Conservation (phyloP, 2,113 vertebrate species). For the Melanerpes aurifrons region DNA sequence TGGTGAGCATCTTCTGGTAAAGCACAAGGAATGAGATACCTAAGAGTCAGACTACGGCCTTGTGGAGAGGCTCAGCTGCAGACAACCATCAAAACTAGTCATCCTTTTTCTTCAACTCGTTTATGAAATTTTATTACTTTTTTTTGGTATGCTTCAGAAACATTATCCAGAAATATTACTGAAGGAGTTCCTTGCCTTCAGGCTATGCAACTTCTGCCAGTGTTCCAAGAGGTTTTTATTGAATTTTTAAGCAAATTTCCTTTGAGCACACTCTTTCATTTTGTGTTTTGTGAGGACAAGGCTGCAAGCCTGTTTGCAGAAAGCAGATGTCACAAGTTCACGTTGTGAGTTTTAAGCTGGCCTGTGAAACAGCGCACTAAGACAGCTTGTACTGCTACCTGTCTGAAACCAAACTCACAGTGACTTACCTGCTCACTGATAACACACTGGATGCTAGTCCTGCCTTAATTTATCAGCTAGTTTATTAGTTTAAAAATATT, state of each 20-base stretch:
- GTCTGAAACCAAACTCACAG: neutral
- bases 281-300: neutral
- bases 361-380: neutral
- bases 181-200: conserved; percentile 35
- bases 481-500: neutral
- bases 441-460: neutral
- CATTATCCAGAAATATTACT: conserved; percentile 11
- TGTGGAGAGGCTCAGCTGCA: neutral
- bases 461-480: neutral
- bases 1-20: neutral
- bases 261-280: conserved; percentile 8
- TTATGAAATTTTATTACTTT: neutral
- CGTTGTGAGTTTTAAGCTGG: neutral
- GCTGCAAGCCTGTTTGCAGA: neutral
- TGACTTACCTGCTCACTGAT: neutral
- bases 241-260: conserved; percentile 50
- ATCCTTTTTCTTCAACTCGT: neutral
- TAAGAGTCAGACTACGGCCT: neutral
- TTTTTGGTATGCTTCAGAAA: conserved; percentile 18
- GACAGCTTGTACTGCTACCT: neutral
- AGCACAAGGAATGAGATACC: neutral
- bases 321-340: neutral
- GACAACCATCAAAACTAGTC: neutral
- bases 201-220: conserved; percentile 35
- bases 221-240: conserved; percentile 52